Evolutionary conservation across 1,140 invertebrate genomes (phyloP).

Genomic region (Orchestia grillus): DNA sequence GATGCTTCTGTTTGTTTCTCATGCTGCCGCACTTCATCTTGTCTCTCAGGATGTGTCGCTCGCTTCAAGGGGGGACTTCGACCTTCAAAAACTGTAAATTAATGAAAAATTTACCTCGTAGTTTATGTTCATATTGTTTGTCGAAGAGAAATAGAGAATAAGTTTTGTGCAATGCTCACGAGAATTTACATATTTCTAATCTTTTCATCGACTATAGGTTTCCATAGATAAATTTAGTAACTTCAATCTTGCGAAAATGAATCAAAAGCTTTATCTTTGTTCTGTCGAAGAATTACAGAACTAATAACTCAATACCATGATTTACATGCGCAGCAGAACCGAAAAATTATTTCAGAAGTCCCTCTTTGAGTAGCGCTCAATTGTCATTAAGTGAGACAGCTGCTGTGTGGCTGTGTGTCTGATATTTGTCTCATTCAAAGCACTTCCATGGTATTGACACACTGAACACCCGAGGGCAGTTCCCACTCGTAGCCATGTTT

Average conservation of each 20-base stretch:
- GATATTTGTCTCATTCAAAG: not conserved
- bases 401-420: not conserved
- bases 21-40: slow-evolving; percentile 2
- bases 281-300: not conserved
- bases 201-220: not conserved
- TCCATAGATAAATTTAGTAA: not conserved
- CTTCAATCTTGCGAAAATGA: not conserved
- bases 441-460: not conserved
- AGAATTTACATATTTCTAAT: not conserved
- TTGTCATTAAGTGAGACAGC: not conserved
- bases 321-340: not conserved
- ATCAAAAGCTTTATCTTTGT: not conserved
- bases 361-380: not conserved
- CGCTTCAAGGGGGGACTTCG: not conserved
- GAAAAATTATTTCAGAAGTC: not conserved
- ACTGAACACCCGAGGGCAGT: not conserved
- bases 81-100: not conserved
- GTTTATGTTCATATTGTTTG: not conserved
- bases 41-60: not conserved
- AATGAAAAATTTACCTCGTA: not conserved
- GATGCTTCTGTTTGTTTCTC: slow-evolving; percentile 25
- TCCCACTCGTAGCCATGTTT: not conserved
- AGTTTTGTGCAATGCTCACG: no score
- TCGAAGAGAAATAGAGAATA: no score
- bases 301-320: not conserved